Conservation (phyloP, 2,888 invertebrate genomes). For the Digitonthophagus gazella region DNA sequence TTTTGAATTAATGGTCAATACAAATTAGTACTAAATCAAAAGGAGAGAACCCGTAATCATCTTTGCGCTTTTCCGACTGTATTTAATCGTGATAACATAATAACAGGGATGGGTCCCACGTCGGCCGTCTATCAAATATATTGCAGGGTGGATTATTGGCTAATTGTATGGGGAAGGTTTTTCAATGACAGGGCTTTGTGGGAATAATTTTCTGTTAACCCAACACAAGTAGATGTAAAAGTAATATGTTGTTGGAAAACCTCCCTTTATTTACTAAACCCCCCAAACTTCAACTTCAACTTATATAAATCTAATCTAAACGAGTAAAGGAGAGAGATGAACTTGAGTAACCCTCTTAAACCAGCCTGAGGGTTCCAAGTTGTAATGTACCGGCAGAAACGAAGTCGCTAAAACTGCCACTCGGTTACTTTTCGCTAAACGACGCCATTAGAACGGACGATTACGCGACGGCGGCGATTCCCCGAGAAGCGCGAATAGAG, state of each 20-base stretch:
- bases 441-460: neutral
- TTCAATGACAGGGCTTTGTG: constrained; percentile 36
- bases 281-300: neutral
- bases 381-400: neutral
- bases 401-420: constrained; percentile 4
- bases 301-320: neutral
- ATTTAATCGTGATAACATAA: constrained; percentile 47
- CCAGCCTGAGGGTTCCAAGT: neutral
- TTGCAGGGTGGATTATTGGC: constrained; percentile 47
- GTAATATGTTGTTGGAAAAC: neutral
- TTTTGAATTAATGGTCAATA: neutral
- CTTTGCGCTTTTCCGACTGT: constrained; percentile 23
- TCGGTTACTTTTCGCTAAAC: constrained; percentile 11
- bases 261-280: neutral
- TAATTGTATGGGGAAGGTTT: constrained; percentile 43
- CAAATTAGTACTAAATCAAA: neutral
- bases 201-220: constrained; percentile 3
- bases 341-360: neutral
- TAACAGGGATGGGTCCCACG: constrained; percentile 46
- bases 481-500: neutral
- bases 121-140: constrained; percentile 46
- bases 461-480: neutral
- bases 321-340: neutral
- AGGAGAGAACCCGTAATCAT: neutral
- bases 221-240: neutral